Evolutionary conservation across 2,113 vertebrate genomes (phyloP), one percentile per base, ranked within the genome.

Genomic region (Laticauda laticaudata): DNA sequence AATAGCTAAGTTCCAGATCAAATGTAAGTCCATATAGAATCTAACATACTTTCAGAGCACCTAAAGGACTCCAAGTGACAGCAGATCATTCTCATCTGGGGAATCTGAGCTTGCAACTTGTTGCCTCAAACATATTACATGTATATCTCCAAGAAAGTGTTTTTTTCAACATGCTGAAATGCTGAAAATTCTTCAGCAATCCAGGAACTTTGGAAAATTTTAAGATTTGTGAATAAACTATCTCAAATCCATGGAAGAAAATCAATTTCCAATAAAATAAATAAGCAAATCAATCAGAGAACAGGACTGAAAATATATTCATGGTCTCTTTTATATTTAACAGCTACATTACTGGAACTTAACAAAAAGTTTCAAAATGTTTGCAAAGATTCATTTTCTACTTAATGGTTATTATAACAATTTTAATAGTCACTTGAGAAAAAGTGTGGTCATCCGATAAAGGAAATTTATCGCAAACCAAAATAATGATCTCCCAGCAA

Each of bases 331-430:
- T 69, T 5, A 75, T 56, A 86, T 69, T 51, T 45, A 93, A 8
- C 11, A 3, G 48, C 45, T 85, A n/a, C 5, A 20, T 64, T 92
- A 59, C 87, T 43, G 2, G 0, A 91, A 91, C 91, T 43, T 26
- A 23, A 91, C 64, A n/a, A 90, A 92, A 9, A 3, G 10, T 20
- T 92, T 92, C 48, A 53, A 53, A 93, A 93, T 18, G 89, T 21
- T 0, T 0, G 87, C 92, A 57, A 88, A 75, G 29, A 56, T 55
- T 69, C 45, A 43, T 81, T 85, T 90, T 91, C 89, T 89, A 51
- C 87, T 94, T 91, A 92, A 64, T 23, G 18, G 88, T 93, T 59
- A 54, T 1, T 51, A 86, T 90, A 89, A 94, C 92, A 90, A 23
- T 48, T 21, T 15, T 87, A 61, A 29, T 20, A 48, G 56, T 45